Base-by-base conservation (phyloP, 2,888 invertebrate species). In the Kuschelorhynchus macadamiae region DNA sequence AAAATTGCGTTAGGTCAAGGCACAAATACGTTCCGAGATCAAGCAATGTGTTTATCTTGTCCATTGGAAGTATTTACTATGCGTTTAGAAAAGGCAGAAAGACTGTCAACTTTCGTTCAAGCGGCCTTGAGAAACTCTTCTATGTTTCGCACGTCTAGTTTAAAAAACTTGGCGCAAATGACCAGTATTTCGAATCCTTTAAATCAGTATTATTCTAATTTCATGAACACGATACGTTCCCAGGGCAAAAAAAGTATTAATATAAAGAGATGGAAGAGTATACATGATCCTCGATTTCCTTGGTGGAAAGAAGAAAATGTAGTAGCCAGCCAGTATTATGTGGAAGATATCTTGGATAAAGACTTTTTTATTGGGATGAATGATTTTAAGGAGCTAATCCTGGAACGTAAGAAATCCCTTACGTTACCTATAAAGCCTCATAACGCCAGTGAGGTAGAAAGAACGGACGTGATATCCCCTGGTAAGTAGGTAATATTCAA, bases 281-380 rank as follows among this genome's bases (percentile, higher is more conserved):
- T 94, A 57, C 89, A 91, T 44, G 94, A 94, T 82, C 94, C 94
- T 0, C 87, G 86, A 67, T 92, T 90, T 85, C 94, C 94, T 0
- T 88, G 92, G 17, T 92, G 93, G 75, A 89, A 90, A 77, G 87
- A 87, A 66, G 91, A 93, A 72, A 93, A 93, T 17, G 8, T 30
- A 11, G 60, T 14, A 9, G 42, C 46, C 1, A 70, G 70, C 61
- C 46, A 59, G 61, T 67, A 57, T 62, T 62, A 49, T 52, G n/a
- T 42, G 1, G 14, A 39, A 3, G 20, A 64, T 12, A 18, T 7
- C 8, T 11, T 21, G n/a, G 33, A 36, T 36, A 11, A 36, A 11
- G n/a, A 36, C 5, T 12, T 36, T 9, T 9, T n/a, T 4, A 12
- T 36, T 12, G 12, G 12, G 4, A 36, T 4, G 12, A 25, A 25